Evolutionary conservation across 2,113 vertebrate species (phyloP), one percentile per base, ranked within the genome.

Genomic region (Oceanites oceanicus): DNA sequence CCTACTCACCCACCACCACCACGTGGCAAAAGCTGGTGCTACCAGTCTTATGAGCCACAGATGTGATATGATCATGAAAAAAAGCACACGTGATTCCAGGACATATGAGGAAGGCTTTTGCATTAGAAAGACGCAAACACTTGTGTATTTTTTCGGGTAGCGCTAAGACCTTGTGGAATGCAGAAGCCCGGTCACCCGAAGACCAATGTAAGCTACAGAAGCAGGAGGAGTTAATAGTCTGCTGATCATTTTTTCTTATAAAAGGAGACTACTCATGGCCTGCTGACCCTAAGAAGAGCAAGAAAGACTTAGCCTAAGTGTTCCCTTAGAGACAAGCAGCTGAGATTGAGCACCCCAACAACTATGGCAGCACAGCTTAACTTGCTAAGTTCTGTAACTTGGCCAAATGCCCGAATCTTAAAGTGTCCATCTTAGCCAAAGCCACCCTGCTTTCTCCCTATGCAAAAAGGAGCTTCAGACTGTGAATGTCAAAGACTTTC

Each of bases 361-460:
- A 17, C 76, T 29, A 3, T 0, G 11, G 71, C 50, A 55, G n/a
- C 11, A 3, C 40, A 38, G 47, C 47, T 20, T 36, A 19, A 40
- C 26, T 27, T 21, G 59, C 42, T 10, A 4, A 44, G 7, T 15
- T 44, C n/a, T 55, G 53, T 38, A 59, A 36, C 47, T 68, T 55
- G 13, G 40, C 75, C 65, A 49, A 53, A 58, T 2, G 7, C 29
- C 61, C 20, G 0, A 7, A 10, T 7, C 30, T 34, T 23, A 0
- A 38, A 20, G 42, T 1, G 20, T n/a, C 74, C 12, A 4, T 22
- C 32, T 13, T 22, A 7, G 71, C 61, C 71, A 86, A 26, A 65
- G 71, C 78, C 38, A 49, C 53, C 20, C 65, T 32, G 36, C 49
- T 32, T 42, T 45, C 49, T 52, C 44, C 47, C 38, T 42, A 0